Base-by-base conservation (phyloP, 1,140 invertebrate genomes). In the Philotrypesis tridentata region DNA sequence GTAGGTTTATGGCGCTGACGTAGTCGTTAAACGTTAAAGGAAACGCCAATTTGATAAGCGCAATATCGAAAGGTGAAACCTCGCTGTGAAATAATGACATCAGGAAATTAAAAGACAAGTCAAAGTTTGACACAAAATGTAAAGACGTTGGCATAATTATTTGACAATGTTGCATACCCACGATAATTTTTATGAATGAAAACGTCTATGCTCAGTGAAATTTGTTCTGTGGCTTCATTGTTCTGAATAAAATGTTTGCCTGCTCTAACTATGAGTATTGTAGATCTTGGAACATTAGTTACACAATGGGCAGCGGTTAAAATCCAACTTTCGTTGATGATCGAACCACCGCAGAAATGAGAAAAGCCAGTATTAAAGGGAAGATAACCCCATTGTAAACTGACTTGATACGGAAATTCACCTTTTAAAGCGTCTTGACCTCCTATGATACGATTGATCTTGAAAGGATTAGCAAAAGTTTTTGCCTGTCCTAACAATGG, bases 31-130 rank as follows among this genome's bases (percentile, higher is more conserved):
- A 92, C 2, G 83, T 85, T 23, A 95, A 86, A 2, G 94, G 91
- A n/a, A 87, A 89, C 5, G 88, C 89, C 25, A 95, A 86, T 81
- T 90, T 92, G 25, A 96, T 86, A 0, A 96, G 67, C 43, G 94
- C 95, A 70, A 96, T 94, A 84, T 96, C 95, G 81, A 94, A 92
- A 70, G 92, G 91, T n/a, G 90, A 91, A 23, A 93, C 91, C 8
- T 91, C 92, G 31, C 92, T 92, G 23, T 11, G n/a, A n/a, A 70
- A 70, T 6, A n/a, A n/a, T 21, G 21, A 7, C 7, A 55, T n/a
- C 1, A 55, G 7, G 17, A 55, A 5, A 5, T 37, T 37, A 37
- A 9, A 3, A 37, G 9, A 37, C n/a, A 37, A 37, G 3, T 37
- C 33, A 37, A 37, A 37, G 4, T 37, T 37, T 37, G n/a, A n/a